Percentiles rank a stretch among this genome's conserved stretches.
Evolutionary conservation across 2,888 invertebrate species (phyloP).

Genomic region (Drosophila testacea): DNA sequence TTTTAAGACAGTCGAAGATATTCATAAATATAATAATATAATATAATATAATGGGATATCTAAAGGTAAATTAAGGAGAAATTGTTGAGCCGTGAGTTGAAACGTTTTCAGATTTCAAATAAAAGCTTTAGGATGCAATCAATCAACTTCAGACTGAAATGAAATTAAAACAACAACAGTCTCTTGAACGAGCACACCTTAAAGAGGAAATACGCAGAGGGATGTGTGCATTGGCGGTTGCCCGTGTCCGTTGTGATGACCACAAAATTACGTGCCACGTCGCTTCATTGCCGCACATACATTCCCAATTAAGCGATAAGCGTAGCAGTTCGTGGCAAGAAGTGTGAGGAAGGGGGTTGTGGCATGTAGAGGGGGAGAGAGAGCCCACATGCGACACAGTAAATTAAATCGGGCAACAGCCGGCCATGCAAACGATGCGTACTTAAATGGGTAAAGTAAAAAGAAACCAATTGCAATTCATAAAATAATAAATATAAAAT

Average conservation of each 20-base stretch:
- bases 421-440: slow-evolving; percentile 67
- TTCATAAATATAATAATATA: no score
- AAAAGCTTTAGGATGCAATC: slow-evolving; percentile 17
- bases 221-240: slow-evolving; percentile 24
- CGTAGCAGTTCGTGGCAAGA: slow-evolving; percentile 4
- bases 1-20: neutral
- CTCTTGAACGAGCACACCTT: slow-evolving; percentile 13
- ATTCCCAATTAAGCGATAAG: slow-evolving; percentile 65
- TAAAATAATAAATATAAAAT: slow-evolving; percentile 81
- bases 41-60: no score
- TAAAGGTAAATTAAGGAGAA: neutral
- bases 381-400: slow-evolving; percentile 55
- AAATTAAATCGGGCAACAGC: slow-evolving; percentile 74
- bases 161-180: slow-evolving; percentile 29
- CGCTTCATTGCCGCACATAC: slow-evolving; percentile 55
- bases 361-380: neutral
- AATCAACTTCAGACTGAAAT: slow-evolving; percentile 23
- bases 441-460: slow-evolving; percentile 66
- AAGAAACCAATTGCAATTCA: slow-evolving; percentile 67
- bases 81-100: neutral
- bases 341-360: neutral
- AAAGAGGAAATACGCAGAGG: slow-evolving; percentile 6
- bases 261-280: slow-evolving; percentile 76
- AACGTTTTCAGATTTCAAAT: slow-evolving; percentile 4
- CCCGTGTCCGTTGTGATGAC: slow-evolving; percentile 51